Evolutionary conservation across 2,113 vertebrate genomes (phyloP), one percentile per base, ranked within the genome.

Genomic region (Terrapene triunguis): DNA sequence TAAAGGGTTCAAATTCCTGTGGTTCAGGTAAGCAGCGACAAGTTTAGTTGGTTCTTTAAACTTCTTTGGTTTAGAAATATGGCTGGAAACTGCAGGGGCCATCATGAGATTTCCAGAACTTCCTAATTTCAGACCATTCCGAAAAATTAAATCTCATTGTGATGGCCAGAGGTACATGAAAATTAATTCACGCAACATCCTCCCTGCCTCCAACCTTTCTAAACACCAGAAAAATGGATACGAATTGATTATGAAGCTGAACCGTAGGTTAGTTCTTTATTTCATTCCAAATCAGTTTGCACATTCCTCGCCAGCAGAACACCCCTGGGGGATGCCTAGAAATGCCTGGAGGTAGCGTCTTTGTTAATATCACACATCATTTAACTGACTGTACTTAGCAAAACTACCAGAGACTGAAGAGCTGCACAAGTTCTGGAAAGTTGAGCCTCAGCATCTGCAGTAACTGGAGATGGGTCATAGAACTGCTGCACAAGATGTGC

Each of bases 1-100:
- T 19, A 50, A 91, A 5, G 59, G 22, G 44, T 82, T 93, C 42
- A 89, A 62, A 32, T 82, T 82, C 86, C 76, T 91, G 16, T 79
- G 10, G 25, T 22, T 93, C 86, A 85, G 74, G 86, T 27, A 92
- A 90, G 59, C 76, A 84, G 50, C 87, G 78, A 48, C 29, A 89
- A 89, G n/a, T 92, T 80, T 32, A 85, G 54, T 55, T 94, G 12
- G n/a, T 93, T 84, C 88, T 32, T 51, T 94, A 35, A 62, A 82
- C 12, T 44, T 44, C 54, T 38, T 74, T 3, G 48, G 14, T 69
- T 80, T 87, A 8, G 44, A 55, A 90, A 89, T 53, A 1, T 85
- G 82, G 88, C 53, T 29, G 55, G 38, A 87, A 11, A 42, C 59
- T 82, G 54, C 38, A 89, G 25, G 25, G 17, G 89, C 80, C 62